Evolutionary conservation across 1,140 invertebrate genomes (phyloP).

Genomic region (Trichogramma pretiosum): DNA sequence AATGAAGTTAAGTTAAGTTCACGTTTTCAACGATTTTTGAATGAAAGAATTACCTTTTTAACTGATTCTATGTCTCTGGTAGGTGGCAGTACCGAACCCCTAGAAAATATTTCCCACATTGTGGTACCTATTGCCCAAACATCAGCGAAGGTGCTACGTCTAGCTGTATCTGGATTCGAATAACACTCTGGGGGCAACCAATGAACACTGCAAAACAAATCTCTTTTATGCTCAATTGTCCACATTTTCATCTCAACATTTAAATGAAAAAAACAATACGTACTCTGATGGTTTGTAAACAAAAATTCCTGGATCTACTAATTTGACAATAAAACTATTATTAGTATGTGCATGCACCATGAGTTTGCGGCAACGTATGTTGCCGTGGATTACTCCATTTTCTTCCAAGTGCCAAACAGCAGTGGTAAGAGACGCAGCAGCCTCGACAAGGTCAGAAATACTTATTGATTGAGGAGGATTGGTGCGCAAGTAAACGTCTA

Average conservation of each 20-base stretch:
- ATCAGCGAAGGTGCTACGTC: conserved; percentile 58
- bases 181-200: conserved; percentile 80
- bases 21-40: not conserved
- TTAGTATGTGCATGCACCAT: conserved; percentile 60
- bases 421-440: conserved; percentile 63
- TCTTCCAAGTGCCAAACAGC: conserved; percentile 76
- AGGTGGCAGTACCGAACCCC: conserved; percentile 48
- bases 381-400: conserved; percentile 72
- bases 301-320: conserved; percentile 64
- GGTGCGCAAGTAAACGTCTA: conserved; percentile 62
- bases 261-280: conserved; percentile 27
- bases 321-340: conserved; percentile 64
- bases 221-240: too few species aligned
- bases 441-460: conserved; percentile 67
- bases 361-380: conserved; percentile 74
- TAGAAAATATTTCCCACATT: conserved; percentile 82
- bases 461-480: conserved; percentile 47
- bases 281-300: conserved; percentile 56
- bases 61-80: conserved; percentile 28
- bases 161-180: conserved; percentile 55
- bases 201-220: conserved; percentile 67
- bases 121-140: conserved; percentile 85
- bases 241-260: too few species aligned
- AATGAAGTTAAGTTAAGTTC: not conserved
- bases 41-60: conserved; percentile 31